A percentile compares a stretch with the other conserved stretches of the same genome.
These are phyloP conservation scores for Chrysoperla carnea DNA, from an alignment of 1,140 invertebrate species.

Conservation along the genomic window DNA sequence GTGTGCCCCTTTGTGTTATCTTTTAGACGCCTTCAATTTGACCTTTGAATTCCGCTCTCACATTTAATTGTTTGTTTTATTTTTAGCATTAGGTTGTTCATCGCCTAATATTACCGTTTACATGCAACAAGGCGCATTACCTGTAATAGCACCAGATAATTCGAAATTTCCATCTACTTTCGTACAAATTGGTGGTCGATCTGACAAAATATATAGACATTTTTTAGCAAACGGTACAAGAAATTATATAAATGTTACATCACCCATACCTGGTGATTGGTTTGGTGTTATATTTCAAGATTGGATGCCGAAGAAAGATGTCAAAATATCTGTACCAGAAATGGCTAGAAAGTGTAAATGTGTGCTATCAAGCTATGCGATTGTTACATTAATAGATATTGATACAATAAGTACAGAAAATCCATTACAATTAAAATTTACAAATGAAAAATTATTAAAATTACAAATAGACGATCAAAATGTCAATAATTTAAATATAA, in stretches of 20 bases:
- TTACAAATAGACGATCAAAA: constrained; percentile 5
- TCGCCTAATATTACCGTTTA: constrained; percentile 38
- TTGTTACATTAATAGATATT: not conserved
- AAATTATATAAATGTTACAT: constrained; percentile 31
- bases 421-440: constrained; percentile 1
- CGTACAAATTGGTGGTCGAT: constrained; percentile 27
- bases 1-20: too few species aligned
- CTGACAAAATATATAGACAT: constrained; percentile 19
- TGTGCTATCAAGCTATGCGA: constrained; percentile 36
- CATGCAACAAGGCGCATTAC: constrained; percentile 55
- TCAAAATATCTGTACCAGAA: constrained; percentile 30
- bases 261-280: constrained; percentile 58
- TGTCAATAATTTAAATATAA: constrained; percentile 12
- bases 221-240: constrained; percentile 29
- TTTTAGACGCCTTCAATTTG: too few species aligned
- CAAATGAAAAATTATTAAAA: constrained; percentile 1
- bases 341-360: too few species aligned
- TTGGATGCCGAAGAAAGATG: constrained; percentile 44
- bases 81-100: constrained; percentile 31
- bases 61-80: constrained; percentile 2
- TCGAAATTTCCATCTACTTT: constrained; percentile 47
- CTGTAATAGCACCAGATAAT: constrained; percentile 57
- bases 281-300: constrained; percentile 58
- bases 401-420: not conserved
- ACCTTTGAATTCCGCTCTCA: too few species aligned